Conservation (phyloP, 2,113 vertebrate species). For the Oncorhynchus clarkii region DNA sequence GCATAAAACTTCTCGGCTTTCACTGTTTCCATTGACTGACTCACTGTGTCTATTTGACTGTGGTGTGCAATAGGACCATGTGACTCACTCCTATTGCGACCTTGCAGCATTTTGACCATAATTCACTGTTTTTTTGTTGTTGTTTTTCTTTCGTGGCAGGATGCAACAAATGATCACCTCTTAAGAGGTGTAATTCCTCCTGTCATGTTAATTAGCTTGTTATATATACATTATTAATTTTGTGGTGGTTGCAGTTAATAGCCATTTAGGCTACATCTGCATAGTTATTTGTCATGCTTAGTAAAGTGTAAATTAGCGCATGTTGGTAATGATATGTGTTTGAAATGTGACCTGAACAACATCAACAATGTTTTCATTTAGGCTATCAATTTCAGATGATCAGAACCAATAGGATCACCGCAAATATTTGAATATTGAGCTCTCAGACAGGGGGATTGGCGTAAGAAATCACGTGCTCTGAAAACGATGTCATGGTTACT, state of each 20-base stretch:
- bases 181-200: slow-evolving; percentile 7
- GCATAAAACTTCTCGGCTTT: too few species aligned
- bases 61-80: slow-evolving; percentile 31
- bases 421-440: slow-evolving; percentile 59
- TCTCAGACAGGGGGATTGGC: slow-evolving; percentile 41
- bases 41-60: slow-evolving; percentile 18
- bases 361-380: too few species aligned
- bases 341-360: too few species aligned
- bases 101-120: slow-evolving; percentile 65
- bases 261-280: slow-evolving; percentile 6
- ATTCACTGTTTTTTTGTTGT: slow-evolving; percentile 40
- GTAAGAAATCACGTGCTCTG: slow-evolving; percentile 27
- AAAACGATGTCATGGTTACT: slow-evolving; percentile 74
- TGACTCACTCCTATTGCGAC: slow-evolving; percentile 33
- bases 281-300: slow-evolving; percentile 46
- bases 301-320: too few species aligned
- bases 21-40: neutral
- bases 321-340: too few species aligned
- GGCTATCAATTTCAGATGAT: too few species aligned
- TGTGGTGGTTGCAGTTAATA: too few species aligned
- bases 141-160: slow-evolving; percentile 24
- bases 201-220: slow-evolving; percentile 19
- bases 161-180: neutral
- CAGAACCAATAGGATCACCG: slow-evolving; percentile 60
- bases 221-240: slow-evolving; percentile 22